Base-by-base conservation (phyloP, 1,140 invertebrate genomes). In the Zaprionus ghesquierei region DNA sequence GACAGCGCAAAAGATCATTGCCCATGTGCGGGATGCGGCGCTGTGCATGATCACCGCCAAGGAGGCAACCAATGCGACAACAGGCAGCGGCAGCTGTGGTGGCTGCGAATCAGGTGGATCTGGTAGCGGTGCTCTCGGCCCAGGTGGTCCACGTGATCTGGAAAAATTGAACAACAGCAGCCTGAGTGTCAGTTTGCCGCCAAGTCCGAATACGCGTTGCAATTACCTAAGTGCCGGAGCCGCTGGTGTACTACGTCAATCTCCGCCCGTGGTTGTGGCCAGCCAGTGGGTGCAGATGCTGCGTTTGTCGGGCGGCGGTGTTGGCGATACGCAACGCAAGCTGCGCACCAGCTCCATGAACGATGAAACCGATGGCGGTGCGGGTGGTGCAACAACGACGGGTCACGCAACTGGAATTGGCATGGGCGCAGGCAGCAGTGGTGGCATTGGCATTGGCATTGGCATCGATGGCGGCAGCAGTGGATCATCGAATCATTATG, bases 1-100 rank as follows among this genome's bases (percentile, higher is more conserved):
- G 50, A 95, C 97, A 92, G 96, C 97, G 2, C 94, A 94, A 74
- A 95, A 95, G 84, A 94, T 98, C 27, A 95, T 97, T 8, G 64
- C 60, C 0, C 79, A 89, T 22, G 96, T 98, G 62, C 94, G 95
- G 64, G 94, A 95, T 76, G 96, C 97, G 82, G 96, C 91, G 0
- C 56, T 87, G 0, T 90, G 80, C 22, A 74, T 91, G 51, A 89
- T 90, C 2, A 86, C 90, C 1, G 90, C 86, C 58, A 91, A 92
- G 76, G 91, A 92, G 66, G 89, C 89, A 5, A 87, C 90, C 0
- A 90, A 76, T 46, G 77, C 70, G 15, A 89, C 84, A 0, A 63
- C 80, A 27, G 77, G 85, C 23, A 81, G 81, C 53, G 90, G 92
- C 74, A 22, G 18, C 25, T 8, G 23, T 22, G 25, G 12, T 23